These are phyloP conservation scores for Meteorus cinctellus DNA, from an alignment of 2,888 invertebrate genomes.

Conservation along the genomic window DNA sequence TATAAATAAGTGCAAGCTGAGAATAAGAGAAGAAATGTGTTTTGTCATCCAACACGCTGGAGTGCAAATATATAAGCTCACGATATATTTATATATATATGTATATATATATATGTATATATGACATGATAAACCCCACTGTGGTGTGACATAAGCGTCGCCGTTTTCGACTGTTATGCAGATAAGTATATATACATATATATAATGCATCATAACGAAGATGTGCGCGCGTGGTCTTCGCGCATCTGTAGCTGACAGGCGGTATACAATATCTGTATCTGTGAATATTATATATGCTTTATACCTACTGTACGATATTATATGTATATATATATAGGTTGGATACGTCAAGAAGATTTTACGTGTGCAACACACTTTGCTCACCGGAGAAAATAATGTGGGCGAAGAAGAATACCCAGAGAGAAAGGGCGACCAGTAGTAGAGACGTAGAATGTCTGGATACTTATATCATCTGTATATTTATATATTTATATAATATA, in stretches of 20 bases:
- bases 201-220: slow-evolving; percentile 17
- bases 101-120: background rate
- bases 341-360: slow-evolving; percentile 1
- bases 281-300: slow-evolving; percentile 23
- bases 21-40: background rate
- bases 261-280: slow-evolving; percentile 21
- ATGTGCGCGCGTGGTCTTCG: slow-evolving; percentile 2
- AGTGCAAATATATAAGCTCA: background rate
- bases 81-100: background rate
- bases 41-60: background rate
- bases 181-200: slow-evolving; percentile 22
- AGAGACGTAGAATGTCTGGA: no score
- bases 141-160: slow-evolving; percentile 42
- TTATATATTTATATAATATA: background rate
- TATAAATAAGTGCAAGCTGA: background rate
- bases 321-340: background rate
- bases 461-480: background rate
- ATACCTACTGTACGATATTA: background rate
- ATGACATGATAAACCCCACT: slow-evolving; percentile 48
- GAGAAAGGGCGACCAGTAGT: no score
- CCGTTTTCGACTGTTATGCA: slow-evolving; percentile 44
- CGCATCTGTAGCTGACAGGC: slow-evolving; percentile 35
- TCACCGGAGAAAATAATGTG: background rate
- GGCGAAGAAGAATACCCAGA: background rate
- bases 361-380: background rate